A percentile compares a stretch with the other conserved stretches of the same genome.
These are phyloP conservation scores for Aix galericulata DNA, from an alignment of 2,113 vertebrate genomes.

Conservation along the genomic window DNA sequence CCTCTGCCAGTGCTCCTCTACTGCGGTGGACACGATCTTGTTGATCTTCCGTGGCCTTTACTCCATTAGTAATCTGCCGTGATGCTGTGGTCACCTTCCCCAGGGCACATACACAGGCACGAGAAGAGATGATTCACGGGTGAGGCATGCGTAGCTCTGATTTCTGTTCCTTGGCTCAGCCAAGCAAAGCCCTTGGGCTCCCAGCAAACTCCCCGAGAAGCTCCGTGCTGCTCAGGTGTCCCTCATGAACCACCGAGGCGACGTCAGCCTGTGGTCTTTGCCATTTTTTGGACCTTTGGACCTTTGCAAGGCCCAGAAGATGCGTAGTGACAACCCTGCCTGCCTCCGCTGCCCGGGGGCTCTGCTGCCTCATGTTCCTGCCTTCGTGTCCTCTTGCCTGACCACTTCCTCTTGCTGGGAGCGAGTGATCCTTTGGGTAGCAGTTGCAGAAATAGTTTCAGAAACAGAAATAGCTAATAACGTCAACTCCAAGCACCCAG, in stretches of 20 bases:
- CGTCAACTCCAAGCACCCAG: not conserved
- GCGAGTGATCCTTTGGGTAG: not conserved
- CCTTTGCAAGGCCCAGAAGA: not conserved
- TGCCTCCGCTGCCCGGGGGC: not conserved
- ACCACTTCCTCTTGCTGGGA: not conserved
- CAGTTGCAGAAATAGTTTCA: not conserved
- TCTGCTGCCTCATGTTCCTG: not conserved
- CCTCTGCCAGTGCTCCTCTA: not conserved
- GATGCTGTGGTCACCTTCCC: not conserved
- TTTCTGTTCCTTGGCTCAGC: not conserved
- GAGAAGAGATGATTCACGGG: not conserved
- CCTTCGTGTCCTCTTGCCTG: not conserved
- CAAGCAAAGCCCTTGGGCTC: not conserved
- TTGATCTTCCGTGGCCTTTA: not conserved
- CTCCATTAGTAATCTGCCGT: not conserved
- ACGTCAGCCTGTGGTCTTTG: not conserved
- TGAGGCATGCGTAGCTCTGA: not conserved
- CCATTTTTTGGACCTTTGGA: not conserved
- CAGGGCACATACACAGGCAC: not conserved
- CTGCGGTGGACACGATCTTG: not conserved
- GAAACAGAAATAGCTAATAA: not conserved
- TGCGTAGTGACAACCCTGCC: not conserved
- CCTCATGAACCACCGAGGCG: accelerated
- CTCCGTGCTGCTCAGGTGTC: not conserved
- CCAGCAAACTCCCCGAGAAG: not conserved